Percentiles rank a stretch among this genome's conserved stretches.
Evolutionary conservation across 2,113 vertebrate genomes (phyloP).

Genomic region (Sprattus sprattus): DNA sequence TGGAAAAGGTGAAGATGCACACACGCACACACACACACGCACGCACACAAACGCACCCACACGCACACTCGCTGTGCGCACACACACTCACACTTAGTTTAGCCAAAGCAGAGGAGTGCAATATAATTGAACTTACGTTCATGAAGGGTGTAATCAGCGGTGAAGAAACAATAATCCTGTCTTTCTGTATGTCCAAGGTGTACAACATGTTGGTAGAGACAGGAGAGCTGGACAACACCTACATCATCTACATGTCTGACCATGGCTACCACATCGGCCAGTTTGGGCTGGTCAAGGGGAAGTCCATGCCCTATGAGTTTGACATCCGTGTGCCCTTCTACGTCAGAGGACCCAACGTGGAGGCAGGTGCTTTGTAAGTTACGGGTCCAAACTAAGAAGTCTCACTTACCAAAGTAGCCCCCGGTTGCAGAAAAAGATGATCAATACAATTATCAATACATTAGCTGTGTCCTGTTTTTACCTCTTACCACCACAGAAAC

Average conservation of each 20-base stretch:
- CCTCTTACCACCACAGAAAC: slow-evolving; percentile 71
- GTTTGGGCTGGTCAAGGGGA: slow-evolving; percentile 96
- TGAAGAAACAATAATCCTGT: not conserved
- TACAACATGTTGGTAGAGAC: slow-evolving; percentile 88
- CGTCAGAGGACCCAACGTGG: slow-evolving; percentile 90
- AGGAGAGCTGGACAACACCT: slow-evolving; percentile 92
- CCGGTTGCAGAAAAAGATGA: not conserved
- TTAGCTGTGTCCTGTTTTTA: not conserved
- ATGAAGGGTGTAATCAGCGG: not conserved
- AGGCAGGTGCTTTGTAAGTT: slow-evolving; percentile 87
- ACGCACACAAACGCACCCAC: not conserved
- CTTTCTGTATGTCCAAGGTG: slow-evolving; percentile 67
- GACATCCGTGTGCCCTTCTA: slow-evolving; percentile 96
- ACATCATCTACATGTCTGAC: slow-evolving; percentile 94
- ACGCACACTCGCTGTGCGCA: not conserved
- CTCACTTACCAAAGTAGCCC: not conserved
- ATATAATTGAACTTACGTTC: not conserved
- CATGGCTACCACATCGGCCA: slow-evolving; percentile 98
- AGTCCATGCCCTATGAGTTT: slow-evolving; percentile 98
- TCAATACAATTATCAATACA: not conserved
- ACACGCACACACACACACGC: not conserved
- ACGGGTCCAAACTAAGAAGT: not conserved
- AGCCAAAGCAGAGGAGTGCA: not conserved
- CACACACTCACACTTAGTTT: not conserved
- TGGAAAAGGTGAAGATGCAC: slow-evolving; percentile 80